A percentile compares a stretch with the other conserved stretches of the same genome.
Evolutionary conservation across 2,888 invertebrate genomes (phyloP).

Genomic region (Philereme transversata): DNA sequence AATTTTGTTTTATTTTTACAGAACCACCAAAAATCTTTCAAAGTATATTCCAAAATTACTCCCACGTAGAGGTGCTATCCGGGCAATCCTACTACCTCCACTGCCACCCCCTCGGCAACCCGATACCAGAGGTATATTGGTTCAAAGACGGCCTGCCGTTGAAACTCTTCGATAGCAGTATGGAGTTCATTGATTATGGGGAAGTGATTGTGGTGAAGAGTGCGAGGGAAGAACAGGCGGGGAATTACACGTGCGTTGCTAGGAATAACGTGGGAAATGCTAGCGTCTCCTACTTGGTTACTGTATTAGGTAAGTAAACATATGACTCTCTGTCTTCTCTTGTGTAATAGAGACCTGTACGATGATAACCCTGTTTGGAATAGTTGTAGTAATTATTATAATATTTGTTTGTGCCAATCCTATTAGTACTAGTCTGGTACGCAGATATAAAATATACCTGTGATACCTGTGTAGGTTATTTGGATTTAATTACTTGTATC

Average conservation of each 20-base stretch:
- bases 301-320: slow-evolving; percentile 69
- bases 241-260: slow-evolving; percentile 85
- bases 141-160: slow-evolving; percentile 76
- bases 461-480: no score
- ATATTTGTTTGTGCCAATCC: no score
- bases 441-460: no score
- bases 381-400: no score
- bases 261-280: slow-evolving; percentile 81
- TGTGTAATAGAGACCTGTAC: no score
- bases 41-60: slow-evolving; percentile 51
- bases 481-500: no score
- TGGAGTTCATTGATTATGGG: slow-evolving; percentile 67
- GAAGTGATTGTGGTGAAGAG: slow-evolving; percentile 61
- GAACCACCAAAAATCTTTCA: slow-evolving; percentile 74
- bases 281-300: slow-evolving; percentile 69
- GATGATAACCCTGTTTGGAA: no score
- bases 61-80: slow-evolving; percentile 64
- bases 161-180: slow-evolving; percentile 75
- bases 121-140: slow-evolving; percentile 85
- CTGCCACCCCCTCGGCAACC: slow-evolving; percentile 85
- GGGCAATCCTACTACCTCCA: slow-evolving; percentile 73
- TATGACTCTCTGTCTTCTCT: not conserved
- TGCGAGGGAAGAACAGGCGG: slow-evolving; percentile 64
- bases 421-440: no score
- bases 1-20: slow-evolving; percentile 49